These are phyloP conservation scores for Dinoponera quadriceps DNA, from an alignment of 1,140 invertebrate genomes.

Conservation along the genomic window DNA sequence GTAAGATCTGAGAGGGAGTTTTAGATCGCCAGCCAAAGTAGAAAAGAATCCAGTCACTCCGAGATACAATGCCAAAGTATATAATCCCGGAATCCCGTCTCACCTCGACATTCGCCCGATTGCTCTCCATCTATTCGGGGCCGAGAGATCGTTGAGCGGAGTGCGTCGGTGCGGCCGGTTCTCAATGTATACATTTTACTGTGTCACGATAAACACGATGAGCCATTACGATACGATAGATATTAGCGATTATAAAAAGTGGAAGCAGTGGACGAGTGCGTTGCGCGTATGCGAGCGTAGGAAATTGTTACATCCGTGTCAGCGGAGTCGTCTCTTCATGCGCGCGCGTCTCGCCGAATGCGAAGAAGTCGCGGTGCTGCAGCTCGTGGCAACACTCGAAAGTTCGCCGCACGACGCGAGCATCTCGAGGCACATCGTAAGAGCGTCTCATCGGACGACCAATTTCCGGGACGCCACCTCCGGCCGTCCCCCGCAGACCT, in stretches of 20 bases:
- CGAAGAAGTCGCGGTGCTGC: slow-evolving; percentile 44
- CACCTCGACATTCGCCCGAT: background rate
- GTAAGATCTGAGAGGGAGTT: background rate
- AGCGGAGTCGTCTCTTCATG: slow-evolving; percentile 67
- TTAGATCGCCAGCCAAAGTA: background rate
- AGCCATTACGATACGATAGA: slow-evolving; percentile 73
- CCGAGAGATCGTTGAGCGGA: background rate
- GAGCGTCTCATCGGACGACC: too few relatives aligned
- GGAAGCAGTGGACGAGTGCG: slow-evolving; percentile 48
- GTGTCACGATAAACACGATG: slow-evolving; percentile 67
- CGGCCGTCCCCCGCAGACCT: too few relatives aligned
- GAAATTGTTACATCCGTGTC: slow-evolving; percentile 70
- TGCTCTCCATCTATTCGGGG: background rate
- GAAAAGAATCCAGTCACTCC: background rate
- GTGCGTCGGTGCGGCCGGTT: slow-evolving; percentile 19
- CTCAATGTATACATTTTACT: slow-evolving; percentile 59
- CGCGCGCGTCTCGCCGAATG: slow-evolving; percentile 33
- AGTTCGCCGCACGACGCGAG: background rate
- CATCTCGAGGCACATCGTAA: too few relatives aligned
- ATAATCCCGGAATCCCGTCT: background rate
- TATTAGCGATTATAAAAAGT: slow-evolving; percentile 68
- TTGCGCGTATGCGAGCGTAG: slow-evolving; percentile 62
- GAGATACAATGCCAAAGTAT: background rate
- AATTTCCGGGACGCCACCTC: too few relatives aligned
- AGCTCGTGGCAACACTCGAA: slow-evolving; percentile 38